A percentile compares a stretch with the other conserved stretches of the same genome.
These are phyloP conservation scores for Dicrostonyx torquatus DNA, from an alignment of 2,797 vertebrate species.

Conservation along the genomic window DNA sequence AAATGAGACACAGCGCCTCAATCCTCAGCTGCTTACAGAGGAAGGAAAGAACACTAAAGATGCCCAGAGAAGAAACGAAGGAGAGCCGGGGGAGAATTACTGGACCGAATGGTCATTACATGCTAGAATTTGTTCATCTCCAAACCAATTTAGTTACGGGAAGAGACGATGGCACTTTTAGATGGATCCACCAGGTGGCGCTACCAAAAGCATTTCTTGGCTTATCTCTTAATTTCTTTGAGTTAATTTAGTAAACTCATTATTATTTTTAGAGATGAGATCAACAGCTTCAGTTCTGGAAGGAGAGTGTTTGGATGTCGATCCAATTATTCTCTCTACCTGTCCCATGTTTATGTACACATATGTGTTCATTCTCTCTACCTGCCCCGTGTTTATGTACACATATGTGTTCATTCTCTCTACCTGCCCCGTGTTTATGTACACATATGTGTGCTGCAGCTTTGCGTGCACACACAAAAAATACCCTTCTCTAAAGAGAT, in stretches of 20 bases:
- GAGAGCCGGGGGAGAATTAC: slow-evolving; percentile 61
- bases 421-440: neutral
- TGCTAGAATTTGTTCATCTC: slow-evolving; percentile 27
- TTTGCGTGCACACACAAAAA: neutral
- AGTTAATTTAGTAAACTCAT: neutral
- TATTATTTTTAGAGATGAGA: neutral
- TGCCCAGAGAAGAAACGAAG: slow-evolving; percentile 43
- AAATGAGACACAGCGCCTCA: slow-evolving; percentile 56
- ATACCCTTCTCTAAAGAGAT: neutral
- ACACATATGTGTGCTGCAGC: neutral
- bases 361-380: neutral
- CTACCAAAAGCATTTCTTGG: slow-evolving; percentile 79
- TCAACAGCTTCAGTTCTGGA: neutral
- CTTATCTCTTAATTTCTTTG: neutral
- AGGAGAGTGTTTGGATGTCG: neutral
- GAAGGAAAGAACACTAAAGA: neutral
- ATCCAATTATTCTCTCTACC: neutral
- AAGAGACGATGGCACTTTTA: slow-evolving; percentile 55
- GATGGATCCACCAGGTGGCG: slow-evolving; percentile 85
- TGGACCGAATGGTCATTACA: slow-evolving; percentile 42
- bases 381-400: neutral
- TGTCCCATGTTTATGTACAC: neutral
- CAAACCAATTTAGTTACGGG: neutral
- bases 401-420: neutral
- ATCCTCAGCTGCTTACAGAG: slow-evolving; percentile 39